Percentiles rank a stretch among this genome's conserved stretches.
Conservation (phyloP, 2,888 invertebrate genomes). For the Caenorhabditis uteleia region DNA sequence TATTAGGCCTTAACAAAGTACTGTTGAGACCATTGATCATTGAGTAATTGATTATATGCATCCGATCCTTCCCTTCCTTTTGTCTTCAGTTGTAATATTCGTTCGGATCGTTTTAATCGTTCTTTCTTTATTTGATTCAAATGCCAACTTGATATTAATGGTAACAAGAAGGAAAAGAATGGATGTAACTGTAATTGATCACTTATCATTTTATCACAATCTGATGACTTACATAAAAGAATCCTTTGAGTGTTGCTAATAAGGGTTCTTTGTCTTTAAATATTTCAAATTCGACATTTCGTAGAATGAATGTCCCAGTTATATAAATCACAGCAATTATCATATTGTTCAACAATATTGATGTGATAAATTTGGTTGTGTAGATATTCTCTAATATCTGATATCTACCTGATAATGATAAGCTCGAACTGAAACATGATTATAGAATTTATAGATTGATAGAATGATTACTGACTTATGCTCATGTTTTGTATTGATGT, state of each 20-base stretch:
- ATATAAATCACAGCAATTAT: conserved; percentile 15
- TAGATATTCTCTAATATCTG: conserved; percentile 32
- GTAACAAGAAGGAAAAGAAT: conserved; percentile 26
- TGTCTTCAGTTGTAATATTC: conserved; percentile 24
- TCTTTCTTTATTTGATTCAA: conserved; percentile 22
- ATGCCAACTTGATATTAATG: conserved; percentile 27
- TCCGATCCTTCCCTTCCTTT: conserved; percentile 37
- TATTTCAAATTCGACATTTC: conserved; percentile 28
- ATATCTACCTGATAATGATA: conserved; percentile 23
- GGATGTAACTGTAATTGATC: conserved; percentile 28
- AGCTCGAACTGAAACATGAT: conserved; percentile 16
- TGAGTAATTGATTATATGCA: conserved; percentile 29
- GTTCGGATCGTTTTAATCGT: conserved; percentile 14
- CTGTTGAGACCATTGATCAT: conserved; percentile 21
- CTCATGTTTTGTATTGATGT: conserved; percentile 15
- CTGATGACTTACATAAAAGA: conserved; percentile 20
- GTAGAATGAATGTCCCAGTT: conserved; percentile 11
- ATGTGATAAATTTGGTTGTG: conserved; percentile 29
- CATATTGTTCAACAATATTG: conserved; percentile 26
- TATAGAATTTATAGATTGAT: not conserved
- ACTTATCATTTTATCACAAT: not conserved
- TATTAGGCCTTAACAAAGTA: no score
- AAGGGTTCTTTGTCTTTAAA: conserved; percentile 8
- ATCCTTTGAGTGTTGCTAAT: conserved; percentile 18
- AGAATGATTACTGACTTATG: conserved; percentile 9